Evolutionary conservation across 2,888 invertebrate genomes (phyloP), one percentile per base, ranked within the genome.

Genomic region (Ptilodon capucinus): DNA sequence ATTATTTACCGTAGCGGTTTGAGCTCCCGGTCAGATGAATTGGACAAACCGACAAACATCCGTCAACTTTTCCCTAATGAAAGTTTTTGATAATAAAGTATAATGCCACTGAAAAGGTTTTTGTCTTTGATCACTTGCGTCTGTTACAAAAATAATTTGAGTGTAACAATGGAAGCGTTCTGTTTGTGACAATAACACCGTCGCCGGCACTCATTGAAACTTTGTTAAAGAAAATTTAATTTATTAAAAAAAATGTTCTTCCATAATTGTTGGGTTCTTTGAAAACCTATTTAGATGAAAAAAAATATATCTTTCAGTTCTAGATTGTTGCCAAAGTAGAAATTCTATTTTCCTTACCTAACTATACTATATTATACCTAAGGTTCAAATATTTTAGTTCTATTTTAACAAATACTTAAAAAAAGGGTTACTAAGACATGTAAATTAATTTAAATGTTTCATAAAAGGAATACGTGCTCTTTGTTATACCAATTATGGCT

Each of bases 11-110:
- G 73, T 60, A 51, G 74, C 71, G 76, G 79, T 79, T 76, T 76
- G 71, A 69, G 66, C 74, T 70, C 66, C 62, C 71, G 70, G 71
- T 76, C 77, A 84, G 84, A 85, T 82, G 77, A 83, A 82, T 84
- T 81, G 79, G 70, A 81, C 78, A 79, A 79, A 81, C 66, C 70
- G 68, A 69, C 76, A 74, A 81, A 69, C 74, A 79, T 76, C 72
- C 76, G 76, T 80, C 84, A 81, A 83, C 79, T 81, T 79, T 76
- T 68, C 74, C 71, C 62, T 74, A 76, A 78, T 76, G 74, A 81
- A 84, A 82, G 74, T 83, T 84, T 82, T 79, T 78, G 78, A 80
- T 78, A 81, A 77, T 81, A 82, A 81, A 60, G 44, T 69, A 71
- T 57, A 66, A 79, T 76, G 71, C 54, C 70, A 74, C 69, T 79